Evolutionary conservation across 2,797 vertebrate genomes (phyloP).

Genomic region (Sebastes glaucus): DNA sequence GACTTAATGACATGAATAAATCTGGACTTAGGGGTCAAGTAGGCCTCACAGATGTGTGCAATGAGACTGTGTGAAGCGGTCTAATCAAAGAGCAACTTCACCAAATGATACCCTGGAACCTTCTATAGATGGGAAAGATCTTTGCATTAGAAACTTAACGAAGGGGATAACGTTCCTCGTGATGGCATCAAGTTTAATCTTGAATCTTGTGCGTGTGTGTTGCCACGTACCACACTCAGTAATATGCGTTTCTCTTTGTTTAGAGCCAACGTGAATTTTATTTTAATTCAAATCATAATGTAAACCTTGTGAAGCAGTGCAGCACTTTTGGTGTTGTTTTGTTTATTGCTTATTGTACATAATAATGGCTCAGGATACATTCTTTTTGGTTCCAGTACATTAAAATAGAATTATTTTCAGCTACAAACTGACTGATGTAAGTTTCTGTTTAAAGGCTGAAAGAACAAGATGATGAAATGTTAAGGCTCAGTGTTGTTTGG

Average conservation of each 20-base stretch:
- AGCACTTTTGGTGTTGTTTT: neutral
- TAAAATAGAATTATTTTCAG: neutral
- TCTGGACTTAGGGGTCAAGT: slow-evolving; percentile 54
- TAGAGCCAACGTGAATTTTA: neutral
- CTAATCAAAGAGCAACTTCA: slow-evolving; percentile 50
- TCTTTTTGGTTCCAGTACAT: neutral
- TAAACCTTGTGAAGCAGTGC: neutral
- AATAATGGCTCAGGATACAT: neutral
- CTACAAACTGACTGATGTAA: neutral
- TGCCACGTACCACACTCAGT: neutral
- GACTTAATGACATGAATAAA: slow-evolving; percentile 66
- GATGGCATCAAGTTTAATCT: neutral
- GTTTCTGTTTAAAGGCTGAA: neutral
- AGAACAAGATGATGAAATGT: neutral
- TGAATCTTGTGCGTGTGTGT: neutral
- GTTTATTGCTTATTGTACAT: neutral
- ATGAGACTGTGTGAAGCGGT: slow-evolving; percentile 30
- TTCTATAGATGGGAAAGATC: neutral
- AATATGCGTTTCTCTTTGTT: neutral
- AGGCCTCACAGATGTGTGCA: slow-evolving; percentile 57
- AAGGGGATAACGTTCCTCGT: neutral
- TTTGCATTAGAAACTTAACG: neutral
- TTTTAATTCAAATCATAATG: neutral
- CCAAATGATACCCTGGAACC: slow-evolving; percentile 6
- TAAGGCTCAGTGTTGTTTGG: neutral